These are phyloP conservation scores for Pteruthius melanotis DNA, from an alignment of 2,113 vertebrate genomes.

Conservation along the genomic window DNA sequence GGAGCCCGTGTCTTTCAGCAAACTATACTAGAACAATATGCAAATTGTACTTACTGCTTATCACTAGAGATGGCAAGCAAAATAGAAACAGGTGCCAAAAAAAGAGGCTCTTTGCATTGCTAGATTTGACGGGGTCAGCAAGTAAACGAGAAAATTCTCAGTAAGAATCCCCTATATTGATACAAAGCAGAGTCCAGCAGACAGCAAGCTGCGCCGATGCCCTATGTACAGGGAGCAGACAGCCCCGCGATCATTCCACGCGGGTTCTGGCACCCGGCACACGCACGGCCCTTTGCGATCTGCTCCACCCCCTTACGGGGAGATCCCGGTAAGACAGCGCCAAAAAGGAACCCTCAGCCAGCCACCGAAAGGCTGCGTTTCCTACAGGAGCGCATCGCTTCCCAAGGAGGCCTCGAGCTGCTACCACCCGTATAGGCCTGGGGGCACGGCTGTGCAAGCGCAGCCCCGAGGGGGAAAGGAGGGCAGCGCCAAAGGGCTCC, in stretches of 20 bases:
- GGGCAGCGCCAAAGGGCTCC: fast-evolving
- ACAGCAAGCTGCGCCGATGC: fast-evolving
- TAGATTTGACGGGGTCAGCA: not conserved
- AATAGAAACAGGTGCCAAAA: not conserved
- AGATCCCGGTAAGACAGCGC: not conserved
- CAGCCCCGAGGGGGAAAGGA: fast-evolving
- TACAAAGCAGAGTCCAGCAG: not conserved
- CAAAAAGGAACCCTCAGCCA: fast-evolving
- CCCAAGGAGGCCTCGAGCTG: not conserved
- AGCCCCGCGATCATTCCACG: not conserved
- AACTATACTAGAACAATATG: not conserved
- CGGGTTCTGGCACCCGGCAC: not conserved
- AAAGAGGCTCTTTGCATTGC: not conserved
- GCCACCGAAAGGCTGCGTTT: fast-evolving
- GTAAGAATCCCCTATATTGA: fast-evolving
- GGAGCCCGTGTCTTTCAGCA: not conserved
- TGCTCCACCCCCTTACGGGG: not conserved
- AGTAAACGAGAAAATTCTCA: not conserved
- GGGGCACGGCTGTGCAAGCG: fast-evolving
- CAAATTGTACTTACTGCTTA: not conserved
- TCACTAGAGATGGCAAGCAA: no score
- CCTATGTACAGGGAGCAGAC: fast-evolving
- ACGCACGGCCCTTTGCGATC: fast-evolving
- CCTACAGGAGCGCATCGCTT: fast-evolving
- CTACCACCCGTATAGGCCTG: fast-evolving